Percentiles rank a stretch among this genome's conserved stretches.
Conservation (phyloP, 2,888 invertebrate genomes). For the Philhelius pedissequus region DNA sequence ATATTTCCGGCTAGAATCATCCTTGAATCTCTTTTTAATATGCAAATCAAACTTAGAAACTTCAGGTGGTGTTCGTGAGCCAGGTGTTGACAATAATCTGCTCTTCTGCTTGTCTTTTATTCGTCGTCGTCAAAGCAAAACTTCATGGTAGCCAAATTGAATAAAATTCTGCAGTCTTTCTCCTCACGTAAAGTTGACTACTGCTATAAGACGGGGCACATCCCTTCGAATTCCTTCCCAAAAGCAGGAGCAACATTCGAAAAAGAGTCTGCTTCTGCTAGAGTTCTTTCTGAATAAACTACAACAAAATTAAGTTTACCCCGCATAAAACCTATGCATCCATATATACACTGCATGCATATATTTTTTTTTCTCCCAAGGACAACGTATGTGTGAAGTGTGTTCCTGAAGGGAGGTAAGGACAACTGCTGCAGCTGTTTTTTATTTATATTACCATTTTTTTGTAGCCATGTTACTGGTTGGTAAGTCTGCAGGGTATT, state of each 20-base stretch:
- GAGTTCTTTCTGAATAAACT: constrained; percentile 53
- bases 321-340: constrained; percentile 65
- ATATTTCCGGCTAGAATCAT: no score
- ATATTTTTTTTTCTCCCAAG: constrained; percentile 4
- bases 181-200: not conserved
- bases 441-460: constrained; percentile 59
- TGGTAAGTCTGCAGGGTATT: constrained; percentile 58
- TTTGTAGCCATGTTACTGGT: constrained; percentile 17
- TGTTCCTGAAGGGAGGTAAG: not conserved
- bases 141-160: constrained; percentile 36
- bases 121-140: not conserved
- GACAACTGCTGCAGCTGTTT: constrained; percentile 59
- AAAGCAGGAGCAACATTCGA: constrained; percentile 7
- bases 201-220: not conserved
- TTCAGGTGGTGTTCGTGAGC: not conserved
- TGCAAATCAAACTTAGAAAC: constrained; percentile 39
- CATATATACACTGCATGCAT: not conserved
- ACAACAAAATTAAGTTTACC: constrained; percentile 64
- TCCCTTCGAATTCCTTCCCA: not conserved
- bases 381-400: constrained; percentile 18
- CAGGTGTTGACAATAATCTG: constrained; percentile 57
- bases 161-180: constrained; percentile 55
- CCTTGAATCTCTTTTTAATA: not conserved
- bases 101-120: constrained; percentile 14
- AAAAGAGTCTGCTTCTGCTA: constrained; percentile 16